Base-by-base conservation (phyloP, 2,888 invertebrate genomes). In the Dryocosmus kuriphilus region DNA sequence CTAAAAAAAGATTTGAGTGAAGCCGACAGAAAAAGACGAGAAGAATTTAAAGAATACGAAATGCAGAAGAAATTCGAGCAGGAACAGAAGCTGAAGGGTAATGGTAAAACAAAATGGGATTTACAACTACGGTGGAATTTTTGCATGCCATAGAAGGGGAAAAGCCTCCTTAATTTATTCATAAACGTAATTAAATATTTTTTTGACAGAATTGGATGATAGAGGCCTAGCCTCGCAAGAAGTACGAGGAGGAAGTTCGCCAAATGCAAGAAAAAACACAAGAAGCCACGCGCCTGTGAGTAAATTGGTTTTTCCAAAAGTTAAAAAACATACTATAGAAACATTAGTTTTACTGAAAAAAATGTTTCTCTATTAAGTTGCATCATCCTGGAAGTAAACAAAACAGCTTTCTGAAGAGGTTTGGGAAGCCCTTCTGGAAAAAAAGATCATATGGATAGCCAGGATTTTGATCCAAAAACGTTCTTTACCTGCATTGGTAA, bases 391-490 rank as follows among this genome's bases (percentile, higher is more conserved):
- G 98, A 76, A 98, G 98, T 89, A 97, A 98, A 91, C 97, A n/a
- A n/a, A 97, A 85, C 99, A 99, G 91, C 93, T 99, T n/a, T n/a
- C n/a, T 73, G 98, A 99, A 92, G 98, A 99, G 92, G 99, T 99
- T 2, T 99, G 99, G 99, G 96, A 97, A n/a, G n/a, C n/a, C n/a
- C n/a, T n/a, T n/a, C n/a, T n/a, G n/a, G n/a, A 90, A 96, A 96
- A 93, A 96, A 97, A 89, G 99, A 99, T 92, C 97, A 98, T 89
- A 96, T 98, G 96, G 96, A 96, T 76, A 94, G 94, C 79, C 96
- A 97, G 88, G 96, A 97, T 86, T 99, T 99, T 92, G 95, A 99
- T 92, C 98, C 99, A 16, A 97, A 95, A 93, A 96, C 96, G 6
- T 99, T 99, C 93, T 99, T 99, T 95, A 96, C 92, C 94, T 98